These are phyloP conservation scores for Phyllotis vaccarum DNA, from an alignment of 2,797 vertebrate species.

Conservation along the genomic window DNA sequence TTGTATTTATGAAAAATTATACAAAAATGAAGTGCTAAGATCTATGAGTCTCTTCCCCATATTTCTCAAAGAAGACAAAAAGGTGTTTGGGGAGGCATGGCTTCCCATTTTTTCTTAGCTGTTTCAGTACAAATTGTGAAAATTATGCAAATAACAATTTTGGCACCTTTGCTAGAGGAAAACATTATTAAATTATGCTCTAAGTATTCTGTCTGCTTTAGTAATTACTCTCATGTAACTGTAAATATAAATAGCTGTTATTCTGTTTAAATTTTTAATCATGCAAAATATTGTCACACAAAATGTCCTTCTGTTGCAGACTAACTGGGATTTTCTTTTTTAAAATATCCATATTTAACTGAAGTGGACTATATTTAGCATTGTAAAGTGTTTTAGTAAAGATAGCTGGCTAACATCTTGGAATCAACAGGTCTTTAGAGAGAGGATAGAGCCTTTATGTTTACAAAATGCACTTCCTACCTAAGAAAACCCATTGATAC, in stretches of 20 bases:
- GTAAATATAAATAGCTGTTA: conserved; percentile 87
- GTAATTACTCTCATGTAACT: conserved; percentile 86
- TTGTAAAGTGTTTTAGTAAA: conserved; percentile 85
- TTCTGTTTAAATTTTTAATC: conserved; percentile 87
- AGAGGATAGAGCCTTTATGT: conserved; percentile 71
- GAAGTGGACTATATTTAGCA: conserved; percentile 87
- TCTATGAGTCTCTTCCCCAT: conserved; percentile 76
- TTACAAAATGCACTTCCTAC: conserved; percentile 67
- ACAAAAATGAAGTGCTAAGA: conserved; percentile 81
- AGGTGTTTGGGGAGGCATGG: conserved; percentile 76
- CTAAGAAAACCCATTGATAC: conserved; percentile 15
- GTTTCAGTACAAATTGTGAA: conserved; percentile 80
- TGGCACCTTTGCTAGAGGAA: conserved; percentile 84
- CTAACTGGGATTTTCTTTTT: conserved; percentile 83
- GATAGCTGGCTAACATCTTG: conserved; percentile 86
- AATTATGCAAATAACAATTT: conserved; percentile 83
- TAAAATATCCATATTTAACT: conserved; percentile 83
- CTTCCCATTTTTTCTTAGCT: conserved; percentile 77
- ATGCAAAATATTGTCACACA: conserved; percentile 83
- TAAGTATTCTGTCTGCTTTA: conserved; percentile 85
- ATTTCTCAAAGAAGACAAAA: conserved; percentile 69
- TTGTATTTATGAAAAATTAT: conserved; percentile 76
- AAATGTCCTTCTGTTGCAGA: conserved; percentile 85
- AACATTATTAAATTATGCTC: conserved; percentile 86
- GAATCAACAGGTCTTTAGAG: conserved; percentile 87